Percentiles rank a stretch among this genome's conserved stretches.
Evolutionary conservation across 2,113 vertebrate genomes (phyloP).

Genomic region (Acrocephalus kingi): DNA sequence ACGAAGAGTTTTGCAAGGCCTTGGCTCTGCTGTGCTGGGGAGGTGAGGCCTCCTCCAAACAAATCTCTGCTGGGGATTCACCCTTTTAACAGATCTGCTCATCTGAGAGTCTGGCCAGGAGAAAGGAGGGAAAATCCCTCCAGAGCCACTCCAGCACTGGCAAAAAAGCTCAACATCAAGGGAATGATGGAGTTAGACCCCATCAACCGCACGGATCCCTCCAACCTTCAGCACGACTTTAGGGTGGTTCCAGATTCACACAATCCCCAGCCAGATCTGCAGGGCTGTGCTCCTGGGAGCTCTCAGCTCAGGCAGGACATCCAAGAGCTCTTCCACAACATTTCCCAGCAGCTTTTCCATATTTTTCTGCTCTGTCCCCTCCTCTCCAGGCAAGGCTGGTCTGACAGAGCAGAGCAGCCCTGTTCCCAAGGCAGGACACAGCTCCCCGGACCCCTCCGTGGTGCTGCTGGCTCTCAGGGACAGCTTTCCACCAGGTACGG

Average conservation of each 20-base stretch:
- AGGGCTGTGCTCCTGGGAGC: not conserved
- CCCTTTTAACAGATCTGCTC: not conserved
- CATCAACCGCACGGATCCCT: not conserved
- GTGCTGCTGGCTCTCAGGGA: slow-evolving; percentile 72
- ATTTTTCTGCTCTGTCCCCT: not conserved
- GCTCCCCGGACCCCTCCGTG: not conserved
- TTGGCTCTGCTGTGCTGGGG: not conserved
- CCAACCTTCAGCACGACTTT: not conserved
- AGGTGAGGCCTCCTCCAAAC: not conserved
- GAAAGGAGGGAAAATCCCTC: not conserved
- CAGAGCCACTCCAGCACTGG: not conserved
- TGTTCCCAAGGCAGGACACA: not conserved
- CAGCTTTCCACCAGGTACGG: slow-evolving; percentile 81
- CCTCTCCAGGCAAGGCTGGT: slow-evolving; percentile 47
- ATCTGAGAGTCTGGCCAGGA: not conserved
- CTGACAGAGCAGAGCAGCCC: not conserved
- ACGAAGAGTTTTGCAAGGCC: not conserved
- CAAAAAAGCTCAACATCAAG: not conserved
- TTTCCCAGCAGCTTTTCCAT: not conserved
- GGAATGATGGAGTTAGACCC: not conserved
- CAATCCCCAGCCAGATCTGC: not conserved
- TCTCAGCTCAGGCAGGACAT: not conserved
- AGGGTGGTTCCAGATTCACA: not conserved
- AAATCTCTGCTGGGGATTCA: not conserved
- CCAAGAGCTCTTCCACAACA: not conserved